Evolutionary conservation across 2,797 vertebrate genomes (phyloP).

Genomic region (Hylomyscus alleni): DNA sequence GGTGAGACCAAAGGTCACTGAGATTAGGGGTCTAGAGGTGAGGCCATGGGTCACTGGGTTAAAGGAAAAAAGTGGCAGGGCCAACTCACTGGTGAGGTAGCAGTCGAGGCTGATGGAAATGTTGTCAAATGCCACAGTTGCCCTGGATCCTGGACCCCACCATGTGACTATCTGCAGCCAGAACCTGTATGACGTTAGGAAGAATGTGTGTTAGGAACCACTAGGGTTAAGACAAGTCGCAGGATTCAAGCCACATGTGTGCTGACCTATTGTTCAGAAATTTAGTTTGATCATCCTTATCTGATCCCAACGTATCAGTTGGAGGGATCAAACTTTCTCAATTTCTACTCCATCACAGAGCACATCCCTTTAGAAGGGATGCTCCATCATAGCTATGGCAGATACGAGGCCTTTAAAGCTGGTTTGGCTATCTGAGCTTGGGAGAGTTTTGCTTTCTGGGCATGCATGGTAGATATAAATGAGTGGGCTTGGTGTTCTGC

Average conservation of each 20-base stretch:
- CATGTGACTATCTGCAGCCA: constrained; percentile 95
- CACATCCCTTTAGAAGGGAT: not conserved
- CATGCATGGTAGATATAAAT: not conserved
- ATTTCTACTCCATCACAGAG: not conserved
- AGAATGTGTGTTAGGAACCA: not conserved
- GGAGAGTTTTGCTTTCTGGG: not conserved
- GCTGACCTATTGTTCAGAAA: accelerated
- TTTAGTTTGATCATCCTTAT: not conserved
- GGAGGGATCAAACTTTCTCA: not conserved
- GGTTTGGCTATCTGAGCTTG: not conserved
- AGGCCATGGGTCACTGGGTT: not conserved
- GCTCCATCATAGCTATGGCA: not conserved
- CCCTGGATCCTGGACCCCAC: constrained; percentile 92
- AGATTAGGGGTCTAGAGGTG: not conserved
- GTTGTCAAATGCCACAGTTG: constrained; percentile 95
- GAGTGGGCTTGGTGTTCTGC: not conserved
- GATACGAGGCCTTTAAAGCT: not conserved
- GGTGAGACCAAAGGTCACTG: not conserved
- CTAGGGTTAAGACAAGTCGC: not conserved
- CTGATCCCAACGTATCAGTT: not conserved
- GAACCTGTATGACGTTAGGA: constrained; percentile 91
- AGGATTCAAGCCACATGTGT: not conserved
- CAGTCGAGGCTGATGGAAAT: constrained; percentile 98
- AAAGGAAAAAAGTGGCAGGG: constrained; percentile 6
- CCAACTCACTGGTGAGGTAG: constrained; percentile 97